phyloP scores from a whole-genome alignment of 2,113 vertebrate species.

The Mandrillus leucophaeus region DNA sequence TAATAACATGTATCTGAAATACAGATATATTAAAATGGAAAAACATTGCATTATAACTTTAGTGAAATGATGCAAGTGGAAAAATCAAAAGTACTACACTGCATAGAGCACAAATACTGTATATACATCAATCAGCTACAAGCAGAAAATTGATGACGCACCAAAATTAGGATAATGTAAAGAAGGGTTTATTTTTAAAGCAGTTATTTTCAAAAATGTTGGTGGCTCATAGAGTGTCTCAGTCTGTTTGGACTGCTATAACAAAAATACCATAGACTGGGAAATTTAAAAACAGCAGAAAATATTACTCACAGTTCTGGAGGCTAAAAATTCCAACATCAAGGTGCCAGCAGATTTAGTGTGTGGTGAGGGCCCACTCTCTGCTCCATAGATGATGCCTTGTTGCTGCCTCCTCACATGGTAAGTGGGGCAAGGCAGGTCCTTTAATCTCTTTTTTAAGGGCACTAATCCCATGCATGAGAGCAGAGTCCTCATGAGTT shows the following conservation, averaged over 20 bases:
- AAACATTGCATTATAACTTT: background rate
- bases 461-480: background rate
- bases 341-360: background rate
- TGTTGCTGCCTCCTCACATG: background rate
- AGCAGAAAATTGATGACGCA: background rate
- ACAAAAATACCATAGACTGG: background rate
- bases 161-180: conserved; percentile 5
- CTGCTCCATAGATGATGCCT: background rate
- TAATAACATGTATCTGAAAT: background rate
- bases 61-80: background rate
- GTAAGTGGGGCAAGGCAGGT: background rate
- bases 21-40: background rate
- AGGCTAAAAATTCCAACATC: background rate
- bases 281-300: background rate
- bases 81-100: background rate
- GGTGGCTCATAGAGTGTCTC: background rate
- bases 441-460: background rate
- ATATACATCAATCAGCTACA: background rate
- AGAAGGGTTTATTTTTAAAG: background rate
- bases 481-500: background rate
- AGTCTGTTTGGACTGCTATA: background rate
- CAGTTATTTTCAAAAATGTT: background rate
- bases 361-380: background rate
- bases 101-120: background rate
- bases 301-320: background rate